phyloP scores from a whole-genome alignment of 1,140 invertebrate species.

The Coenobita brevimanus region DNA sequence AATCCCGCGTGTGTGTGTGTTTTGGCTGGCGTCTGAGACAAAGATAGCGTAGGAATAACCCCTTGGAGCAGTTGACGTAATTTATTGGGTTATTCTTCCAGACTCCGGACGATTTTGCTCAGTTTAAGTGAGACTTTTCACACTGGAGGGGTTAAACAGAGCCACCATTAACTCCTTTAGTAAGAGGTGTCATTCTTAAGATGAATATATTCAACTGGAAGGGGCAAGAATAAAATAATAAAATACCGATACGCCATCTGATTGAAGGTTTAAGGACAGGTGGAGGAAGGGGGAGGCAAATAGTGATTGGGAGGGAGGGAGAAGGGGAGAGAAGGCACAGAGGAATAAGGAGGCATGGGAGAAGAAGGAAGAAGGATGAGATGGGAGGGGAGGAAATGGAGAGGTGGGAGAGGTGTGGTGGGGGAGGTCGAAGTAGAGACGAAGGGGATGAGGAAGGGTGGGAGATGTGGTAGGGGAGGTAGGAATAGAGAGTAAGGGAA shows the following conservation, averaged over 20 bases:
- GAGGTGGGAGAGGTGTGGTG: no score
- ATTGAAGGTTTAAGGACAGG: background rate
- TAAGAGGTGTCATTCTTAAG: no score
- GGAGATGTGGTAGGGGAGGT: background rate
- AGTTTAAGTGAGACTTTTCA: no score
- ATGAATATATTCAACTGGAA: no score
- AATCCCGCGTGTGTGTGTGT: constrained; percentile 36
- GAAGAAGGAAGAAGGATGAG: background rate
- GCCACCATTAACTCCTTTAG: no score
- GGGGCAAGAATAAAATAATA: no score
- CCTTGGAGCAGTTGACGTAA: no score
- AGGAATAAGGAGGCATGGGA: background rate
- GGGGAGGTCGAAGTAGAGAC: no score
- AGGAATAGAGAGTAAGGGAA: background rate
- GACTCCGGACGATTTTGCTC: no score
- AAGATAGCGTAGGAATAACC: background rate
- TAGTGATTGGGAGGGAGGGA: background rate
- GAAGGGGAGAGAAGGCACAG: background rate
- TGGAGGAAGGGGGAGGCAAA: background rate
- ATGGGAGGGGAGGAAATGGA: background rate
- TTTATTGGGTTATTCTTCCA: no score
- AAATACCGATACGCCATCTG: background rate
- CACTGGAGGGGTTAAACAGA: no score
- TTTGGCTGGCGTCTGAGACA: background rate
- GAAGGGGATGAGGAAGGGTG: no score